Evolutionary conservation across 2,113 vertebrate genomes (phyloP).

Genomic region (Porphyrio hochstetteri): DNA sequence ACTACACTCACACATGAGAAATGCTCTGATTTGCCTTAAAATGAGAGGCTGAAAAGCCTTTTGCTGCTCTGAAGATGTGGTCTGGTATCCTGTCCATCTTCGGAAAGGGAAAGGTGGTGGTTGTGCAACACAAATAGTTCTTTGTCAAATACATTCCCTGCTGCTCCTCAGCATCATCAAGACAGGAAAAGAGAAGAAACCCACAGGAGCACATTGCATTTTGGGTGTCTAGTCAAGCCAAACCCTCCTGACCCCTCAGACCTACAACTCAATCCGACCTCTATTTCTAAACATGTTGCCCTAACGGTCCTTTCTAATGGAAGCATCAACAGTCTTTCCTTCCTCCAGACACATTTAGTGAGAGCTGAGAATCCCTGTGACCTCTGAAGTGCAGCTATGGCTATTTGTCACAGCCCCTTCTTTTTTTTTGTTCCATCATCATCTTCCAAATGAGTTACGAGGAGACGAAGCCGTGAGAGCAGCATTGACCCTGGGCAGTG

Average conservation of each 20-base stretch:
- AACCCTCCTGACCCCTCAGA: neutral
- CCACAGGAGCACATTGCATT: rapidly evolving
- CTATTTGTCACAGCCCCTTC: neutral
- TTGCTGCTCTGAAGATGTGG: neutral
- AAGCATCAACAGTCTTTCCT: neutral
- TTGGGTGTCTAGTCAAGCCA: neutral
- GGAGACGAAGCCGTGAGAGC: rapidly evolving
- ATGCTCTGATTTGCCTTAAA: neutral
- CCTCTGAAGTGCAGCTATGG: neutral
- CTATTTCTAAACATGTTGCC: neutral
- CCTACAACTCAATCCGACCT: neutral
- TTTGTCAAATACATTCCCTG: neutral
- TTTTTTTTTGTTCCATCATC: neutral
- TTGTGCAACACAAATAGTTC: neutral
- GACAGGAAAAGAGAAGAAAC: neutral
- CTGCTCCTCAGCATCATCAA: neutral
- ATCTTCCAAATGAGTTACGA: neutral
- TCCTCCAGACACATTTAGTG: neutral
- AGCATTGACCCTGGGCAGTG: neutral
- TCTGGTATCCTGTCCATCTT: neutral
- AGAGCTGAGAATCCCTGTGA: neutral
- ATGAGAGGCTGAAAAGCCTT: neutral
- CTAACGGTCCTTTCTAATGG: neutral
- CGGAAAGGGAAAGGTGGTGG: neutral
- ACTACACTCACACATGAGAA: rapidly evolving